A percentile compares a stretch with the other conserved stretches of the same genome.
Conservation (phyloP, 37 sponge, comb jelly and placozoan genomes). For the Oscarella lobularis region DNA sequence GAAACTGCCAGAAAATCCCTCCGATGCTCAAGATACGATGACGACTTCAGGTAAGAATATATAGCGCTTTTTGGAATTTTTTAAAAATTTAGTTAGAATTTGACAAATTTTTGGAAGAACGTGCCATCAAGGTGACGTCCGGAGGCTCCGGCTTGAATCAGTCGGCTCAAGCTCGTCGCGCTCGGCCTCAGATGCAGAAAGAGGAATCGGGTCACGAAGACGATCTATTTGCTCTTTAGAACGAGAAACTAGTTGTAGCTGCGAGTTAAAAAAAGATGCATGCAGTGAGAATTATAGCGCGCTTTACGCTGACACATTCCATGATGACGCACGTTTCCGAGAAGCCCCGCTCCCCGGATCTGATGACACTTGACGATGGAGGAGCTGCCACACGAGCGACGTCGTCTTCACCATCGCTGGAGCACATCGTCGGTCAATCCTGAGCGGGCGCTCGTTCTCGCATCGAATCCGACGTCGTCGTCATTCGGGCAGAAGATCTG, state of each 20-base stretch:
- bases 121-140: slow-evolving; percentile 28
- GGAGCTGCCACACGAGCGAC: too few relatives aligned
- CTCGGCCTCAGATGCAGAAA: slow-evolving; percentile 67
- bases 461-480: too few relatives aligned
- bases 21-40: slow-evolving; percentile 24
- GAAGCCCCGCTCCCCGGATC: too few relatives aligned
- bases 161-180: slow-evolving; percentile 15
- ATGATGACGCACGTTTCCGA: too few relatives aligned
- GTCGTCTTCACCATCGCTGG: too few relatives aligned
- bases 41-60: slow-evolving; percentile 44
- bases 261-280: too few relatives aligned
- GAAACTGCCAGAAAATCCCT: not conserved
- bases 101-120: slow-evolving; percentile 65
- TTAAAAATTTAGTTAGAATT: slow-evolving; percentile 29
- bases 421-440: too few relatives aligned
- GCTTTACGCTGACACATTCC: too few relatives aligned
- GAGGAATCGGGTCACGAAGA: slow-evolving; percentile 47
- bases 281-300: too few relatives aligned
- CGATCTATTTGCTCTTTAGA: slow-evolving; percentile 66
- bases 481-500: slow-evolving; percentile 30
- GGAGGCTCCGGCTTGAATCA: not conserved
- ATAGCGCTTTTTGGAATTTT: not conserved
- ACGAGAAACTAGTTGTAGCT: too few relatives aligned
- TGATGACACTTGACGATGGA: too few relatives aligned
- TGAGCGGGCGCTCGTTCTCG: too few relatives aligned